These are phyloP conservation scores for Vireo altiloquus DNA, from an alignment of 2,113 vertebrate species.

Conservation along the genomic window DNA sequence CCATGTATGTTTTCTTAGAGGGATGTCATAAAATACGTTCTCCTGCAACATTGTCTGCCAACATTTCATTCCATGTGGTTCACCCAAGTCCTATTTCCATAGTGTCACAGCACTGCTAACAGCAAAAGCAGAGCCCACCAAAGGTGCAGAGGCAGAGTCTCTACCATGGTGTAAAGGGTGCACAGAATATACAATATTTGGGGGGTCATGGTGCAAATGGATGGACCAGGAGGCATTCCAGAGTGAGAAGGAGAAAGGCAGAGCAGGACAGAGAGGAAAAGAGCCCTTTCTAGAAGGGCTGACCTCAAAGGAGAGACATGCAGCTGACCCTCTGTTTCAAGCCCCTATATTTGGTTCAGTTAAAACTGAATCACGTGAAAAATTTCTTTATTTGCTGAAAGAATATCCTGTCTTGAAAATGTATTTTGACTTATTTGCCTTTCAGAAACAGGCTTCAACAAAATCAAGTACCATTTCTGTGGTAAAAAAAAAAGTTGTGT, in stretches of 20 bases:
- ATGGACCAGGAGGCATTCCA: not conserved
- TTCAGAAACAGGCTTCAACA: not conserved
- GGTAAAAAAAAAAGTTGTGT: not conserved
- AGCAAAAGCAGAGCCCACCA: conserved; percentile 2
- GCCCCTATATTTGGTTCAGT: not conserved
- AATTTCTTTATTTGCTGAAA: not conserved
- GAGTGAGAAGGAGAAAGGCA: not conserved
- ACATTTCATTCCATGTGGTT: not conserved
- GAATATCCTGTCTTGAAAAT: not conserved
- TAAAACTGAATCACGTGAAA: not conserved
- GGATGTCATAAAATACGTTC: not conserved
- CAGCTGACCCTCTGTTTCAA: not conserved
- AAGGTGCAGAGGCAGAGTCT: not conserved
- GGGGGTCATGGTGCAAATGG: not conserved
- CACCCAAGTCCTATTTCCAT: not conserved
- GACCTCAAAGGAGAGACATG: not conserved
- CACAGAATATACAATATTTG: accelerated
- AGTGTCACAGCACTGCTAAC: not conserved
- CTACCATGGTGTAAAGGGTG: not conserved
- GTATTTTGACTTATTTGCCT: not conserved
- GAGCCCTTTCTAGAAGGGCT: not conserved
- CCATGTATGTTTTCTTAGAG: not conserved
- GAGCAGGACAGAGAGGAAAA: not conserved
- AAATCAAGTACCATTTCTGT: not conserved
- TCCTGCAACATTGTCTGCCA: not conserved